phyloP scores from a whole-genome alignment of 1,140 invertebrate species.

The Acromyrmex echinatior region DNA sequence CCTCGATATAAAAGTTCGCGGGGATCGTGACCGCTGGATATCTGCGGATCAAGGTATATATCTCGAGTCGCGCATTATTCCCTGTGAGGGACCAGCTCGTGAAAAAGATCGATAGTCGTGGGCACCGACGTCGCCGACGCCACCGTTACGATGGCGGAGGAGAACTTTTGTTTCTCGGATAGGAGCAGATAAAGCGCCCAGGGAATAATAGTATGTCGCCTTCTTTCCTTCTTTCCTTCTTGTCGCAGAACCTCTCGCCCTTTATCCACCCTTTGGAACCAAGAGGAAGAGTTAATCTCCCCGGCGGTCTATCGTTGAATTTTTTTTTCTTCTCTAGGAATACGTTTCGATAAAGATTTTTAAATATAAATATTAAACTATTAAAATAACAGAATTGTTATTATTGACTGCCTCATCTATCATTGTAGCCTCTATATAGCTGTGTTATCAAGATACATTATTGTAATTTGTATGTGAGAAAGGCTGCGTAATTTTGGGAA shows the following conservation, averaged over 20 bases:
- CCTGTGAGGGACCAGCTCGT: slow-evolving; percentile 76
- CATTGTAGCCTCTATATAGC: background rate
- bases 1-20: slow-evolving; percentile 80
- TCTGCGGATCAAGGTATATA: slow-evolving; percentile 79
- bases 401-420: background rate
- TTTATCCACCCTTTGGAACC: background rate
- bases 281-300: slow-evolving; percentile 69
- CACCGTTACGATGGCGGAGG: slow-evolving; percentile 17
- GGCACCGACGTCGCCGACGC: slow-evolving; percentile 50
- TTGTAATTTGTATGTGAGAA: background rate
- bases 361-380: slow-evolving; percentile 22
- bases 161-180: slow-evolving; percentile 76
- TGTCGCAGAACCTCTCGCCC: slow-evolving; percentile 29
- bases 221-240: slow-evolving; percentile 37
- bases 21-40: slow-evolving; percentile 77
- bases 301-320: slow-evolving; percentile 39
- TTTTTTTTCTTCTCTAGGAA: slow-evolving; percentile 34
- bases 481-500: background rate
- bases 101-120: slow-evolving; percentile 80
- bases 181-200: slow-evolving; percentile 66
- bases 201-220: slow-evolving; percentile 72
- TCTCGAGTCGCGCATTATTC: slow-evolving; percentile 82
- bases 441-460: background rate
- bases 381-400: background rate
- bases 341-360: slow-evolving; percentile 25